These are phyloP conservation scores for Martes martes DNA, from an alignment of 2,113 vertebrate genomes.

Conservation along the genomic window DNA sequence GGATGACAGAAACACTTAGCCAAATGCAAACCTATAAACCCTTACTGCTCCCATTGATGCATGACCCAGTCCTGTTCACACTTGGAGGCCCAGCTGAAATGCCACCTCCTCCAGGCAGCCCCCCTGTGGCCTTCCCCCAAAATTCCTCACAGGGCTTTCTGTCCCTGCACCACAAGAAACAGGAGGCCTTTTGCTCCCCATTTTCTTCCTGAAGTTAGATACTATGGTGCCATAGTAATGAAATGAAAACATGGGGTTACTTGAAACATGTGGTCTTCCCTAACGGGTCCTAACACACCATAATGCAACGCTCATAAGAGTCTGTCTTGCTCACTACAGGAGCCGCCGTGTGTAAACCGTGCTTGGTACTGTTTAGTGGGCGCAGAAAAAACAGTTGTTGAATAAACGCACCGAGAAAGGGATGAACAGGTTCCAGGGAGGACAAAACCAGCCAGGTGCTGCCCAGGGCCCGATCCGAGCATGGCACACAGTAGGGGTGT, in stretches of 20 bases:
- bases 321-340: no score
- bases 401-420: background rate
- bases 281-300: fast-evolving
- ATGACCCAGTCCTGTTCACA: background rate
- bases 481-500: fast-evolving
- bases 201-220: background rate
- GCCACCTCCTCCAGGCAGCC: conserved; percentile 2
- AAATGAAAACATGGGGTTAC: background rate
- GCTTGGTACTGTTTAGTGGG: background rate
- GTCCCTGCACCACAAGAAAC: background rate
- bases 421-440: background rate
- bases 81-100: background rate
- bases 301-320: fast-evolving
- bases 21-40: background rate
- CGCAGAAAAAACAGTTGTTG: background rate
- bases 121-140: background rate
- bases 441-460: background rate
- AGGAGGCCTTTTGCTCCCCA: background rate
- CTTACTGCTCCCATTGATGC: fast-evolving
- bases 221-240: background rate
- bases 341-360: fast-evolving
- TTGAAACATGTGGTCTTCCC: background rate
- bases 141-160: background rate
- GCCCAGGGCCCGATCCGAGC: background rate
- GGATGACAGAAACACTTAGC: background rate